phyloP scores from a whole-genome alignment of 2,113 vertebrate genomes.

The Dasyprocta punctata region DNA sequence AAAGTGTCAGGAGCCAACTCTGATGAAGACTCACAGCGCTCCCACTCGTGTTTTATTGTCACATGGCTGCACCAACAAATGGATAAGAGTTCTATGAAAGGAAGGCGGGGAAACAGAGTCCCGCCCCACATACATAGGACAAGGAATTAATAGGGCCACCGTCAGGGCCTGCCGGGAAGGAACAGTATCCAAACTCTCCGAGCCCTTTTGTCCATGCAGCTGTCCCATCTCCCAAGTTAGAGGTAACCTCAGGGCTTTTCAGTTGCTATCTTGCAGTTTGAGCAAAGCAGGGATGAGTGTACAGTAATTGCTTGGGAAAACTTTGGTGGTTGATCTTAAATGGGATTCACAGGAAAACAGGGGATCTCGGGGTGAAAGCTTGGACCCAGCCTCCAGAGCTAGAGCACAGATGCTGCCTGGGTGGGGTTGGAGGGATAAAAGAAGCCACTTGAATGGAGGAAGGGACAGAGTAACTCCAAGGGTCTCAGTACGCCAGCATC shows the following conservation, averaged over 20 bases:
- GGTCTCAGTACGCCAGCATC: not conserved
- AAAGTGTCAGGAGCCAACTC: not conserved
- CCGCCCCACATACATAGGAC: not conserved
- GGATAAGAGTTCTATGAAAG: not conserved
- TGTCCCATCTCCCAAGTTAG: not conserved
- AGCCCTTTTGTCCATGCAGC: not conserved
- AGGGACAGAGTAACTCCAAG: not conserved
- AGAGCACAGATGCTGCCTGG: not conserved
- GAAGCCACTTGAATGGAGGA: not conserved
- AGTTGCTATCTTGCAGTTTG: not conserved
- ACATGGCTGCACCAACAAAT: not conserved
- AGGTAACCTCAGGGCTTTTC: constrained; percentile 1
- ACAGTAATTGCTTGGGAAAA: constrained; percentile 33
- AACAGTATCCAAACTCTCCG: not conserved
- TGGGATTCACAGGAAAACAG: constrained; percentile 26
- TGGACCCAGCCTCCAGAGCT: not conserved
- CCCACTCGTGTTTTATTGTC: not conserved
- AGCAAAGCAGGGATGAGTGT: constrained; percentile 46
- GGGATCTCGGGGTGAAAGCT: not conserved
- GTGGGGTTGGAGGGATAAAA: not conserved
- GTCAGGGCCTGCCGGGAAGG: not conserved
- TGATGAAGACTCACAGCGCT: not conserved
- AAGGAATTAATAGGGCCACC: not conserved
- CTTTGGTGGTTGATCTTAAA: constrained; percentile 43
- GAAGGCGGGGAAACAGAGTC: not conserved